Base-by-base conservation (phyloP, 2,113 vertebrate genomes). In the Tetrao urogallus region DNA sequence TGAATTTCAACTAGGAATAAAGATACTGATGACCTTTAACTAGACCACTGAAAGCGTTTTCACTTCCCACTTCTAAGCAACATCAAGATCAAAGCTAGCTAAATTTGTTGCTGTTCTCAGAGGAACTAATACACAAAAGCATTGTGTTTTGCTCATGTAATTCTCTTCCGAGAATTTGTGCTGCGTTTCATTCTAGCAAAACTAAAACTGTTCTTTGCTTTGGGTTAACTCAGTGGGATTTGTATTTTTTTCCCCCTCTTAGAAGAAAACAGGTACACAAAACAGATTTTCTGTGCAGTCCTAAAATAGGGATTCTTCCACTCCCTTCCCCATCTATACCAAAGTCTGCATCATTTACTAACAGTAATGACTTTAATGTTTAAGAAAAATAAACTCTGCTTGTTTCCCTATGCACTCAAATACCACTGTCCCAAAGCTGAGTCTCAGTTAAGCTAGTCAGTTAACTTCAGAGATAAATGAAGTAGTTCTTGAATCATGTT, bases 301-400 rank as follows among this genome's bases (percentile, higher is more conserved):
- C 30, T 63, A 42, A 71, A 77, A 58, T 13, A 64, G 6, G 8
- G 50, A 13, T 66, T 82, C 27, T 60, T 56, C 21, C 56, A 8
- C 34, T 60, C 21, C 5, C 5, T 7, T 30, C 13, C 34, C 22
- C 3, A 0, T 8, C 17, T 5, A 1, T 27, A 18, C 18, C 27
- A 7, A n/a, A 24, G 85, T 48, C 40, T 48, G 3, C 36, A 57
- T 22, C 4, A n/a, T 76, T 73, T 76, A 1, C 13, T 82, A 88
- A 50, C 60, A 70, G 24, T 21, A 76, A 66, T 30, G n/a, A 27
- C n/a, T 48, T 48, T n/a, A 73, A 10, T 16, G 8, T 72, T 73
- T 78, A 54, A 56, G 48, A 52, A 75, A 63, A 56, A 40, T 66
- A 43, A 84, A 47, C 14, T 79, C 18, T 79, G 30, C 8, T 17